Evolutionary conservation across 2,888 invertebrate genomes (phyloP).

Genomic region (Axea sp.): DNA sequence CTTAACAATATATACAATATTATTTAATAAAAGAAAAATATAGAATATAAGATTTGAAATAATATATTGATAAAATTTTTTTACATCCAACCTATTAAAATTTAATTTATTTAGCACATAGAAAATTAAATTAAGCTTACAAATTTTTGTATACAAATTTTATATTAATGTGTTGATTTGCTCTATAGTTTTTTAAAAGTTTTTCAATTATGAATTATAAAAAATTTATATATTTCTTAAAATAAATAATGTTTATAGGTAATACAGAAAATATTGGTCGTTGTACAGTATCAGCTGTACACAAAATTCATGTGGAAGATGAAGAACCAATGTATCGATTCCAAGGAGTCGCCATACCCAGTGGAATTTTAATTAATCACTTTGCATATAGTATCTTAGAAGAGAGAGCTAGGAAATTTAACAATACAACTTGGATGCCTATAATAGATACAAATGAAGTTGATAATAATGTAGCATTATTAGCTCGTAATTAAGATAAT

Average conservation of each 20-base stretch:
- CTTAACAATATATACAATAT: no score
- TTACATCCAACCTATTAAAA: no score
- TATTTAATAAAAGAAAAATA: no score
- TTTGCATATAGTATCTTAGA: conserved; percentile 88
- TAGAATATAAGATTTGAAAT: no score
- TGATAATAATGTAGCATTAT: conserved; percentile 50
- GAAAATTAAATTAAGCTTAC: no score
- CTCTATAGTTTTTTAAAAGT: no score
- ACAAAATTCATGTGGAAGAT: conserved; percentile 83
- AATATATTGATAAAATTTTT: no score
- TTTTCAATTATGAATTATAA: no score
- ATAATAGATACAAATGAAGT: conserved; percentile 56
- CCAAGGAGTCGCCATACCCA: conserved; percentile 94
- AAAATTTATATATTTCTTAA: no score
- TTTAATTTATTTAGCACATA: no score
- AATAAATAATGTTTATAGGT: conserved; percentile 64
- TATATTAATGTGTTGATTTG: no score
- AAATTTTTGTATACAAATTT: no score
- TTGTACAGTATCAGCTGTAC: conserved; percentile 87
- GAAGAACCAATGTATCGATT: conserved; percentile 88
- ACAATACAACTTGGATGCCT: conserved; percentile 68
- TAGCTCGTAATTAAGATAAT: conserved; percentile 66
- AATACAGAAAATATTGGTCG: conserved; percentile 89
- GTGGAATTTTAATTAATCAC: conserved; percentile 87
- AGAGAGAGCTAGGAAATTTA: conserved; percentile 86